These are phyloP conservation scores for Ceratosolen fusciceps DNA, from an alignment of 1,140 invertebrate genomes.

Conservation along the genomic window DNA sequence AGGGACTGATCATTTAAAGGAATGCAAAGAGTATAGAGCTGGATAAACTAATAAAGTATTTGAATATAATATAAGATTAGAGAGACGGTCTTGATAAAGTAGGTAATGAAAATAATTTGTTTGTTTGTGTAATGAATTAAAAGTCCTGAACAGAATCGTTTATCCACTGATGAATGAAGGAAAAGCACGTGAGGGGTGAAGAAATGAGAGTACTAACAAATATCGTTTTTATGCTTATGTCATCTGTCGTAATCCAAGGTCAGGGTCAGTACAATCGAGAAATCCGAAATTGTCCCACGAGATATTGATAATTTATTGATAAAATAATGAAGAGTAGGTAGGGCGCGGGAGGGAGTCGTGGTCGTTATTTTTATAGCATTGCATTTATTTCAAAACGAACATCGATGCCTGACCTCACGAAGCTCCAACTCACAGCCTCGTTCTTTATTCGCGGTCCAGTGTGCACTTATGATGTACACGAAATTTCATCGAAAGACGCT, in stretches of 20 bases:
- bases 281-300: not conserved
- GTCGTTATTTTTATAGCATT: constrained; percentile 70
- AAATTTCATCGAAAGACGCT: constrained; percentile 67
- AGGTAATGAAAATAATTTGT: too few species aligned
- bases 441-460: not conserved
- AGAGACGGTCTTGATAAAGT: too few species aligned
- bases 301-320: too few species aligned
- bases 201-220: too few species aligned
- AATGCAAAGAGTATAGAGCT: too few species aligned
- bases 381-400: constrained; percentile 67
- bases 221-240: too few species aligned
- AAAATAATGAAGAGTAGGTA: not conserved
- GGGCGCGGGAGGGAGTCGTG: constrained; percentile 43
- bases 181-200: too few species aligned
- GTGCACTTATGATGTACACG: constrained; percentile 64
- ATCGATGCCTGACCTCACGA: constrained; percentile 49
- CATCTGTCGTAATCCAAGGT: too few species aligned
- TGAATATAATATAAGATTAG: too few species aligned
- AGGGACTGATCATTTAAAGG: too few species aligned
- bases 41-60: too few species aligned
- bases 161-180: not conserved
- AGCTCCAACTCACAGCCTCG: not conserved
- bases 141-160: not conserved
- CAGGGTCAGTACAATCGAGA: not conserved
- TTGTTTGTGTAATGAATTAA: too few species aligned